Conservation (phyloP, 2,888 invertebrate genomes). For the Melanostoma mellinum region DNA sequence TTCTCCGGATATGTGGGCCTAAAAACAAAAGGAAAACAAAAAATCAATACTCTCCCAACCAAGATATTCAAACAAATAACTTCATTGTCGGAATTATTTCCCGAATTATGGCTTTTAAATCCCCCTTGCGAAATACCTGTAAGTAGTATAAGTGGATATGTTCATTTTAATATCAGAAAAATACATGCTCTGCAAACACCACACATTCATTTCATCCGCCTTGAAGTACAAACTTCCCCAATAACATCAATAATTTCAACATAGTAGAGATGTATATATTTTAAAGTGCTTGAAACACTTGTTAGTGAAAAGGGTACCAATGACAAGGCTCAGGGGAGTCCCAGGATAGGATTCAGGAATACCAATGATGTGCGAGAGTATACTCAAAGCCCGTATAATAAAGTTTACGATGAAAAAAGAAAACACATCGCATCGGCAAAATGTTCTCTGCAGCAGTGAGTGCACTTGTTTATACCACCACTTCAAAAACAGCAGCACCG, state of each 20-base stretch:
- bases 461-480: slow-evolving; percentile 71
- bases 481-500: slow-evolving; percentile 56
- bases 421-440: slow-evolving; percentile 56
- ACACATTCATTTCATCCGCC: slow-evolving; percentile 29
- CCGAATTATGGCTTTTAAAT: not conserved
- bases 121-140: not conserved
- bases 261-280: slow-evolving; percentile 24
- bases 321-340: slow-evolving; percentile 50
- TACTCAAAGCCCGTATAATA: slow-evolving; percentile 68
- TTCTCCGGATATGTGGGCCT: no score
- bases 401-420: slow-evolving; percentile 54
- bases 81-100: not conserved
- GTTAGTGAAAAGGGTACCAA: slow-evolving; percentile 65
- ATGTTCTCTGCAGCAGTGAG: slow-evolving; percentile 57
- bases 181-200: slow-evolving; percentile 3
- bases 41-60: no score
- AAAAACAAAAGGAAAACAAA: no score
- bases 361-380: slow-evolving; percentile 63
- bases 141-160: slow-evolving; percentile 6
- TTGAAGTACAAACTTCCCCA: slow-evolving; percentile 48
- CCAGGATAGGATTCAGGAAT: slow-evolving; percentile 60
- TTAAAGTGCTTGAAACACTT: slow-evolving; percentile 64
- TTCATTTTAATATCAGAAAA: slow-evolving; percentile 27
- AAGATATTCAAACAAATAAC: not conserved
- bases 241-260: slow-evolving; percentile 64